These are phyloP conservation scores for Pardalotus punctatus DNA, from an alignment of 2,113 vertebrate species.

Conservation along the genomic window DNA sequence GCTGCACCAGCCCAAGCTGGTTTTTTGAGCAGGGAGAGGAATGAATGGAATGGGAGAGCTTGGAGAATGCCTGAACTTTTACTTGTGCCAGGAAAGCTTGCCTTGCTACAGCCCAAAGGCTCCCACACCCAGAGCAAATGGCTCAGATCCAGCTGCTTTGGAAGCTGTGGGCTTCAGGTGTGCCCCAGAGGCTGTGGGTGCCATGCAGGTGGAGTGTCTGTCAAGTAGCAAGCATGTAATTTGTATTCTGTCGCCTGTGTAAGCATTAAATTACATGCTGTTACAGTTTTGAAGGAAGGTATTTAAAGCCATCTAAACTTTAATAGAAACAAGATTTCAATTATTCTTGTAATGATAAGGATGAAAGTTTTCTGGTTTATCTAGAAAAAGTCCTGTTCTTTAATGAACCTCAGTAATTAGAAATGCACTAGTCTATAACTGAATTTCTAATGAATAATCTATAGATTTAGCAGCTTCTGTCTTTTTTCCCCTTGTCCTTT, in stretches of 20 bases:
- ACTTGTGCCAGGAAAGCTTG: not conserved
- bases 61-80: not conserved
- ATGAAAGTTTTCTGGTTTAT: conserved; percentile 50
- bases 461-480: conserved; percentile 21
- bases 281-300: conserved; percentile 23
- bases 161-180: not conserved
- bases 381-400: conserved; percentile 18
- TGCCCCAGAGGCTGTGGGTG: not conserved
- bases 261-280: conserved; percentile 45
- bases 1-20: not conserved
- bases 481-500: not conserved
- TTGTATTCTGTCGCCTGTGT: conserved; percentile 17
- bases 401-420: conserved; percentile 46
- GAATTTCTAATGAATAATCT: conserved; percentile 57
- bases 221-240: not conserved
- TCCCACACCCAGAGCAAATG: not conserved
- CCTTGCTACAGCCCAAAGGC: not conserved
- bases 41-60: not conserved
- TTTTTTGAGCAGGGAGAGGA: not conserved
- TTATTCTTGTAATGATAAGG: conserved; percentile 29
- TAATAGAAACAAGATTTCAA: conserved; percentile 53
- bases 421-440: not conserved
- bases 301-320: conserved; percentile 45
- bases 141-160: not conserved
- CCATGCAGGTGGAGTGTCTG: not conserved